Evolutionary conservation across 1,140 invertebrate genomes (phyloP), one percentile per base, ranked within the genome.

Genomic region (Penaeus vannamei): DNA sequence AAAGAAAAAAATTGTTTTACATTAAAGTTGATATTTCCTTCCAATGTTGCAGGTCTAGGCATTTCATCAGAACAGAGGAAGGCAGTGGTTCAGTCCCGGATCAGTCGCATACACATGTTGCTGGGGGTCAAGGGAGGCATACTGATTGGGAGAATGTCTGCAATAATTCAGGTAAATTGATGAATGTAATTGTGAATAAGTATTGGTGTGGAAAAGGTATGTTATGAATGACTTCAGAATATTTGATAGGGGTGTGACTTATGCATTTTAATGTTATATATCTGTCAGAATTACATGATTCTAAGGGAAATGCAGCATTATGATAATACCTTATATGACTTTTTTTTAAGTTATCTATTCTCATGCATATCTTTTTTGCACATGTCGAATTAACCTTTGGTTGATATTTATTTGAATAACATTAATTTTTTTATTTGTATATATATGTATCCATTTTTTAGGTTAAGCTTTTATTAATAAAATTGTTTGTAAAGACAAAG

Each of bases 61-160:
- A 23, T 86, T 36, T 86, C 89, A 29, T 90, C 85, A n/a, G 83
- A 90, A 5, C 80, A 84, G 23, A 60, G 85, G 26, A 64, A 82
- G 53, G 29, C 69, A 59, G 85, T 84, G 3, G 23, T 84, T 14
- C 60, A 77, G 42, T 59, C 85, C 26, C 85, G 85, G 23, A 66
- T 69, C 20, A 81, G 84, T 81, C 23, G 83, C 29, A 86, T 90
- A 46, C 79, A 85, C 79, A 86, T 66, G 32, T 60, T 90, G 60
- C 89, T 90, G 5, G 85, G 64, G 46, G 84, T 86, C 26, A 90
- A 90, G n/a, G 89, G 79, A 19, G 89, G 85, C 19, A 81, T 90
- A 32, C 59, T 90, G 26, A 85, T 86, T 76, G 89, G 89, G 23
- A 85, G 61, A 77, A 60, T 90, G 42, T 84, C 80, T 53, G n/a